These are phyloP conservation scores for Neomonachus schauinslandi DNA, from an alignment of 2,113 vertebrate genomes.

Conservation along the genomic window DNA sequence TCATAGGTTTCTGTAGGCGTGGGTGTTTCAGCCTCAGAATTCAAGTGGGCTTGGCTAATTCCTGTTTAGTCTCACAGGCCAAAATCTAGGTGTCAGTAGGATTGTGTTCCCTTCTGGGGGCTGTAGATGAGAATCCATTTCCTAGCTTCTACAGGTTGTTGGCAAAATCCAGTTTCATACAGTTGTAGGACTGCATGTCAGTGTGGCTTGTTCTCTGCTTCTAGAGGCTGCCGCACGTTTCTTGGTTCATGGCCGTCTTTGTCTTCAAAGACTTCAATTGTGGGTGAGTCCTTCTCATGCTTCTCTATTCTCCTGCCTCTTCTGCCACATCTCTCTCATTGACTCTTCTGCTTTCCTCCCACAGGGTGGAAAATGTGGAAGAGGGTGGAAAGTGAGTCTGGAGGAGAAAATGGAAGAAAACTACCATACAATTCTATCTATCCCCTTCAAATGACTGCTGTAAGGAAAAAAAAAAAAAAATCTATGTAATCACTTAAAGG, in stretches of 20 bases:
- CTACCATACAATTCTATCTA: not conserved
- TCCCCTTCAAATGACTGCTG: not conserved
- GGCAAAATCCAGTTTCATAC: not conserved
- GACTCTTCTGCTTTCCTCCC: not conserved
- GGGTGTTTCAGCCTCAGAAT: not conserved
- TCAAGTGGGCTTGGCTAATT: not conserved
- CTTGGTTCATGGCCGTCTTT: not conserved
- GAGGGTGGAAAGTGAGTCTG: not conserved
- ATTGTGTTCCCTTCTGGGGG: no score
- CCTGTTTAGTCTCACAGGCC: not conserved
- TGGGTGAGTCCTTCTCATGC: not conserved
- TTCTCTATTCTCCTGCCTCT: not conserved
- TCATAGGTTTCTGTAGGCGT: not conserved
- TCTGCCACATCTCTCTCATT: not conserved
- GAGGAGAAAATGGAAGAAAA: not conserved
- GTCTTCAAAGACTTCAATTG: not conserved
- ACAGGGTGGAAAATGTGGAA: not conserved
- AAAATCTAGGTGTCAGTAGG: not conserved
- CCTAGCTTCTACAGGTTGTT: not conserved
- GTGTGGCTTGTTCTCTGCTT: not conserved
- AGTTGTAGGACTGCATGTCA: not conserved
- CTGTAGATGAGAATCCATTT: not conserved
- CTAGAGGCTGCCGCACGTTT: not conserved
- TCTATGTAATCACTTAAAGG: not conserved
- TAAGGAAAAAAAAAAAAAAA: not conserved